A percentile compares a stretch with the other conserved stretches of the same genome.
These are phyloP conservation scores for Allacma fusca DNA, from an alignment of 2,888 invertebrate genomes.

Conservation along the genomic window DNA sequence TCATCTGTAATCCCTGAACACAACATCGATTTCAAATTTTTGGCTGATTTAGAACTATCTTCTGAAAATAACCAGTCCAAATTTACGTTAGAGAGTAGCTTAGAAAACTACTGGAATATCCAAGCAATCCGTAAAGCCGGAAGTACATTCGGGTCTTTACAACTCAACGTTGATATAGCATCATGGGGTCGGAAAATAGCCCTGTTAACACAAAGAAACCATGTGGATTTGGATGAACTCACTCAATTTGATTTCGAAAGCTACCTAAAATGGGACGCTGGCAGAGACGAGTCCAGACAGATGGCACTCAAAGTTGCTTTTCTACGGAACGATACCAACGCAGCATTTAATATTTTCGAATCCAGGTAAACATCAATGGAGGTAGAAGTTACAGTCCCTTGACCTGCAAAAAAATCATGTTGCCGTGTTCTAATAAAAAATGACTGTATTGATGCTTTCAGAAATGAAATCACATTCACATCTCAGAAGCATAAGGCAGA, in stretches of 20 bases:
- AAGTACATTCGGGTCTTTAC: conserved; percentile 10
- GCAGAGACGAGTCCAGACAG: conserved; percentile 46
- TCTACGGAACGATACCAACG: background rate
- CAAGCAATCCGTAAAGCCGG: conserved; percentile 13
- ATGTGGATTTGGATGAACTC: conserved; percentile 27
- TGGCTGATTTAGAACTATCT: background rate
- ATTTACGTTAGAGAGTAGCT: background rate
- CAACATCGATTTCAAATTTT: conserved; percentile 31
- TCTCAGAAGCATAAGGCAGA: conserved; percentile 67
- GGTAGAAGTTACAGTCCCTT: background rate
- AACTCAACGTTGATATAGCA: conserved; percentile 5
- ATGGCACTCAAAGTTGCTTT: conserved; percentile 23
- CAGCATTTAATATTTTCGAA: background rate
- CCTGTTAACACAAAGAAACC: conserved; percentile 24
- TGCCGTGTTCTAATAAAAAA: background rate
- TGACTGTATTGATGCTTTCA: conserved; percentile 56
- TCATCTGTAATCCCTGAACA: background rate
- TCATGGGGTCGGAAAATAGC: conserved; percentile 11
- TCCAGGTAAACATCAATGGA: conserved; percentile 20
- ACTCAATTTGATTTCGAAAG: conserved; percentile 48
- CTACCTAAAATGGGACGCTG: conserved; percentile 59
- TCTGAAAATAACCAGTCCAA: background rate
- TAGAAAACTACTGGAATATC: conserved; percentile 25
- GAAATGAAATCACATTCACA: conserved; percentile 68
- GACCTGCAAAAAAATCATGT: background rate